phyloP scores from a whole-genome alignment of 37 sponge, comb jelly and placozoan genomes.

The Cliona cf. orientalis region DNA sequence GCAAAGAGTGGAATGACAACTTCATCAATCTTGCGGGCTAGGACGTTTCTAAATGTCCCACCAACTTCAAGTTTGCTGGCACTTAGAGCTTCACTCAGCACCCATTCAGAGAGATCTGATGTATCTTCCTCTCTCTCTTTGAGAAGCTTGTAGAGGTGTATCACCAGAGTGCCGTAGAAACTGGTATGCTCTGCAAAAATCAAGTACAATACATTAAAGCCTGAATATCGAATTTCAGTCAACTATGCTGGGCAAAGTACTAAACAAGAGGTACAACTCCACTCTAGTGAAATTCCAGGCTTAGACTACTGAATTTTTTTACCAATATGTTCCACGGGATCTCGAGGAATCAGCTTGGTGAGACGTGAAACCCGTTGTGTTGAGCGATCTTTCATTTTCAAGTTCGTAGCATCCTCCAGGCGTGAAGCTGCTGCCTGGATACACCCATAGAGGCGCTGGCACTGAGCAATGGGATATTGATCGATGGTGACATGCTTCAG shows the following conservation, averaged over 20 bases:
- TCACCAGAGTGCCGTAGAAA: conserved; percentile 49
- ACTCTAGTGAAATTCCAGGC: not conserved
- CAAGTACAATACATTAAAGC: not conserved
- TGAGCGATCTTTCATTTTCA: conserved; percentile 28
- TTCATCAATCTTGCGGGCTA: conserved; percentile 60
- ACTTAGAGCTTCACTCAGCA: conserved; percentile 61
- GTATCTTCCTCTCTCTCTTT: conserved; percentile 45
- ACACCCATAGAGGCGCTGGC: conserved; percentile 44
- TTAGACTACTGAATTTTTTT: too few species aligned
- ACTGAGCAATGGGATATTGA: conserved; percentile 15
- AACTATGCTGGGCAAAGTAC: not conserved
- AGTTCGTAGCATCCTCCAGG: conserved; percentile 15
- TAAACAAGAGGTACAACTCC: too few species aligned
- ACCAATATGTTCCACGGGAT: conserved; percentile 16
- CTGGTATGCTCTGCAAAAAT: conserved; percentile 14
- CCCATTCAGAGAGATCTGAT: conserved; percentile 48
- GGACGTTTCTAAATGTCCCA: conserved; percentile 63
- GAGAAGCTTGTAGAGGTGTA: conserved; percentile 35
- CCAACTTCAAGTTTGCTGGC: conserved; percentile 56
- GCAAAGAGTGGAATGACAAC: conserved; percentile 64
- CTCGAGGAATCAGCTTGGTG: conserved; percentile 36
- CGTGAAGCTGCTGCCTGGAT: conserved; percentile 65
- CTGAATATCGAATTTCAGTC: not conserved
- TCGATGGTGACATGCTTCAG: too few species aligned
- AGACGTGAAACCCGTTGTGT: conserved; percentile 37